Conservation (phyloP, 2,888 invertebrate species). For the Plagodis dolabraria region DNA sequence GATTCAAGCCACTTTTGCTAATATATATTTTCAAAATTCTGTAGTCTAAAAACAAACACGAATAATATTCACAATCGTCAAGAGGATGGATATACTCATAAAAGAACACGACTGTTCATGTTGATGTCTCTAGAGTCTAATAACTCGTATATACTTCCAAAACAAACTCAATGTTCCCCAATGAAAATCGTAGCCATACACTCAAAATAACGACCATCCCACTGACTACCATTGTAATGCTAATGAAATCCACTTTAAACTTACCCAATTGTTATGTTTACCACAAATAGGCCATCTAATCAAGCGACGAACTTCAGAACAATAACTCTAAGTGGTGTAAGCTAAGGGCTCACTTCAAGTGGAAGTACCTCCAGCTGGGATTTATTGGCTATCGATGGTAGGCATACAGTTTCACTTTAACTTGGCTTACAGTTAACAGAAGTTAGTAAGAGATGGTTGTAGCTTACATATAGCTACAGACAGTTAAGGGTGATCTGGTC, state of each 20-base stretch:
- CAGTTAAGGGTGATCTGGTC: too few relatives aligned
- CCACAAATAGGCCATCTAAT: constrained; percentile 22
- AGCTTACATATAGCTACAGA: neutral
- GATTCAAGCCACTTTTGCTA: too few relatives aligned
- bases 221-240: constrained; percentile 14
- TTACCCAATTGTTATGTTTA: constrained; percentile 25
- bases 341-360: constrained; percentile 13
- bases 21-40: too few relatives aligned
- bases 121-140: too few relatives aligned
- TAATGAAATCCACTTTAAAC: constrained; percentile 24
- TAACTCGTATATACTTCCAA: too few relatives aligned
- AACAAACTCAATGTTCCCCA: neutral
- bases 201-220: constrained; percentile 1
- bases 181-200: neutral
- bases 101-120: too few relatives aligned
- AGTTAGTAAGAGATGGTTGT: neutral
- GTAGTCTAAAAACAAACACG: too few relatives aligned
- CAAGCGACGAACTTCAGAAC: constrained; percentile 17
- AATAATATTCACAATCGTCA: too few relatives aligned
- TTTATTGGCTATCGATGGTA: constrained; percentile 25
- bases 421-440: constrained; percentile 11
- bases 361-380: constrained; percentile 15
- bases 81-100: too few relatives aligned
- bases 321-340: constrained; percentile 15
- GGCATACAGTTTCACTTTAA: constrained; percentile 10